These are phyloP conservation scores for Campaea margaritaria DNA, from an alignment of 2,888 invertebrate species.

Conservation along the genomic window DNA sequence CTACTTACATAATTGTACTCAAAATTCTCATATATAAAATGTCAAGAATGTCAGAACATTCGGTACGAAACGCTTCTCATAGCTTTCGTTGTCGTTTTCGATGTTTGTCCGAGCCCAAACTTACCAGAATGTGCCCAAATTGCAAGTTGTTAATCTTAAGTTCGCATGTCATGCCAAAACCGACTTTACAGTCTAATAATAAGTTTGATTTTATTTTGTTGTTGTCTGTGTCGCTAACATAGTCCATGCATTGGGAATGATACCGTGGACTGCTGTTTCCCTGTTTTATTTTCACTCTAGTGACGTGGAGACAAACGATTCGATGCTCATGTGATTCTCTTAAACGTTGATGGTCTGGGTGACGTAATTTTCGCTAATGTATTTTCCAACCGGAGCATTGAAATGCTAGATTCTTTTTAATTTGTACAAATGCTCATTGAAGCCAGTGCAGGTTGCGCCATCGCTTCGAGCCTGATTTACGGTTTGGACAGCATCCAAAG, in stretches of 20 bases:
- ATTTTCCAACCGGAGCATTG: conserved; percentile 13
- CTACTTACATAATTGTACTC: not conserved
- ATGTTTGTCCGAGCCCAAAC: conserved; percentile 34
- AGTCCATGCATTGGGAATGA: conserved; percentile 66
- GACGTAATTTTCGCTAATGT: conserved; percentile 16
- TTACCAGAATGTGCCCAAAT: conserved; percentile 44
- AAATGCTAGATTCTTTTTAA: conserved; percentile 4
- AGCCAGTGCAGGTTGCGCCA: conserved; percentile 31
- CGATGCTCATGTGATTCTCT: conserved; percentile 8
- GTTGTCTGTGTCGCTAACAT: conserved; percentile 66
- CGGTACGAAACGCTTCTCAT: conserved; percentile 43
- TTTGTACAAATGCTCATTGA: conserved; percentile 36
- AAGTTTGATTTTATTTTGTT: conserved; percentile 49
- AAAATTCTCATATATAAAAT: conserved; percentile 3
- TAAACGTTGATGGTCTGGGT: conserved; percentile 3
- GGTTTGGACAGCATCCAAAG: conserved; percentile 53
- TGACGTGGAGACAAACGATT: conserved; percentile 57
- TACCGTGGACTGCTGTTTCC: conserved; percentile 58
- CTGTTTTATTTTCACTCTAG: conserved; percentile 44
- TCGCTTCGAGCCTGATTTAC: conserved; percentile 46
- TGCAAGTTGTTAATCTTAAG: conserved; percentile 42
- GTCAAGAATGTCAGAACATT: conserved; percentile 8
- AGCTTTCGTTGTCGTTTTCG: conserved; percentile 40
- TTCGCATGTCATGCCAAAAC: conserved; percentile 77
- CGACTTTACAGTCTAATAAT: conserved; percentile 48